Conservation (phyloP, 2,888 invertebrate genomes). For the Drosophila macrospina region DNA sequence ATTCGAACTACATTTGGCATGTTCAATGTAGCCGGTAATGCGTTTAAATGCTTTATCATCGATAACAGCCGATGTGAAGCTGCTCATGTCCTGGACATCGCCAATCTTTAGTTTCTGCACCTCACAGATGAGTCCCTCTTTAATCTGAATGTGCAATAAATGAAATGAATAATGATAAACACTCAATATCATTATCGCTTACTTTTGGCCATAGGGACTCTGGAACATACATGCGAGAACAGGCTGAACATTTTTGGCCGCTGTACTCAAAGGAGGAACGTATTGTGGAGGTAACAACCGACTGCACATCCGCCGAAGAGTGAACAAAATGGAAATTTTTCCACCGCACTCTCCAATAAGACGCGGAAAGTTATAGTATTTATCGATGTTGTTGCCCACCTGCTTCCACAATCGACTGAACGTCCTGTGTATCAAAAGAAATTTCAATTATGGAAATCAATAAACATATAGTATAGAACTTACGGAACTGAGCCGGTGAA, state of each 20-base stretch:
- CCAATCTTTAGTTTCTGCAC: constrained; percentile 93
- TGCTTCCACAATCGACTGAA: constrained; percentile 97
- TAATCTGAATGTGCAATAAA: constrained; percentile 79
- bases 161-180: not conserved
- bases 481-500: constrained; percentile 99
- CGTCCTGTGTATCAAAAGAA: constrained; percentile 87
- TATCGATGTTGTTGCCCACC: constrained; percentile 94
- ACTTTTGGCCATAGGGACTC: constrained; percentile 93
- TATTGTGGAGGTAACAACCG: constrained; percentile 94
- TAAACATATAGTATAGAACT: constrained; percentile 65
- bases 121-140: constrained; percentile 89
- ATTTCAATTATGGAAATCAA: constrained; percentile 34
- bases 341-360: constrained; percentile 99
- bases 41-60: constrained; percentile 96
- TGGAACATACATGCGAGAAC: constrained; percentile 98
- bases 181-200: constrained; percentile 4
- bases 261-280: constrained; percentile 97
- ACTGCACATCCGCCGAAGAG: constrained; percentile 92
- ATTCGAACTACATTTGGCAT: constrained; percentile 90
- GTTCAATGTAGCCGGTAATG: constrained; percentile 94
- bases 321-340: constrained; percentile 99
- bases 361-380: constrained; percentile 95
- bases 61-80: constrained; percentile 98
- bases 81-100: constrained; percentile 91
- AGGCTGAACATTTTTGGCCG: constrained; percentile 99